Base-by-base conservation (phyloP, 2,113 vertebrate species). In the Craseonycteris thonglongyai region DNA sequence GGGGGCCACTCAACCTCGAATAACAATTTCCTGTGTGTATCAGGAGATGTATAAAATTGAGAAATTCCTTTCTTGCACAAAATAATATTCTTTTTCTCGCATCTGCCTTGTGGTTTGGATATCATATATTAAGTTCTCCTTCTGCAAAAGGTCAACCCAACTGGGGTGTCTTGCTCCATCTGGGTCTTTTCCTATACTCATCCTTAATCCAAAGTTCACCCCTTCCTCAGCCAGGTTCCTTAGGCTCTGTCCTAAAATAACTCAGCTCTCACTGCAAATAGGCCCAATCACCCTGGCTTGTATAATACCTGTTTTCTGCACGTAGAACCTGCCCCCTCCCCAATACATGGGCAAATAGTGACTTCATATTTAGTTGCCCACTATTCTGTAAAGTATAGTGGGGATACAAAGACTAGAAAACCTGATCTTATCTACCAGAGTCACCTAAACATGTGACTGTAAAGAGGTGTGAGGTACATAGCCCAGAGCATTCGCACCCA, bases 121-220 rank as follows among this genome's bases (percentile, higher is more conserved):
- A 18, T 40, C 38, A 6, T 24, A 35, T 68, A n/a, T 69, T 49
- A 63, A 86, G 80, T 88, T 87, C 30, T 88, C 66, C 72, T 94
- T 88, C 61, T 24, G 0, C 19, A 24, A 40, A 90, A 14, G 21
- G 26, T 61, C 82, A 35, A 7, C n/a, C 35, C 47, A 54, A 11
- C 2, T 0, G 9, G 65, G 56, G 38, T 40, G 38, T 66, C 59
- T 59, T 71, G 24, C 38, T 76, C 51, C 24, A 5, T 19, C 24
- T 40, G 18, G 10, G n/a, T n/a, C 24, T 89, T 78, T 80, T 24
- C 21, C 74, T 35, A 28, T 33, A 30, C 56, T 56, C 21, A 30
- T 13, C 24, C 30, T 0, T 0, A 24, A 65, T 1, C 76, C 40
- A 7, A 47, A 80, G 28, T 81, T 40, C 12, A 21, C 6, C 47